Evolutionary conservation across 2,797 vertebrate genomes (phyloP), one percentile per base, ranked within the genome.

Genomic region (Malacoraja senta): DNA sequence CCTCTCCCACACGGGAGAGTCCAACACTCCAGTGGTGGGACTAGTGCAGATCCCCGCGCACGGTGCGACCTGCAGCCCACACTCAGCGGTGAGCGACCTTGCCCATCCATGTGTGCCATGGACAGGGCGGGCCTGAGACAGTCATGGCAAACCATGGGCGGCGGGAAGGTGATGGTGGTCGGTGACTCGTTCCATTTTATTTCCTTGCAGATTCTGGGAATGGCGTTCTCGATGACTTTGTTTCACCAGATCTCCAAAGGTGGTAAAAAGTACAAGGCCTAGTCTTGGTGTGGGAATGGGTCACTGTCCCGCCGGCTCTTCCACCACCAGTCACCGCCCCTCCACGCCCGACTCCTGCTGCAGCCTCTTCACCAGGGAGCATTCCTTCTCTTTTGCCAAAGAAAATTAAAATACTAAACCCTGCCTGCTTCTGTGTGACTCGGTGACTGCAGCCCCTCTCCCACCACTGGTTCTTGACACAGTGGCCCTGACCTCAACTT

Each of bases 161-260:
- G 4, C 24, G 0, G 80, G 32, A 88, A 88, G 1, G 7, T 32
- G 0, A 88, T 65, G 53, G 84, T n/a, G 7, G 53, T 2, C 38
- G 32, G 35, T 71, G 61, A 71, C 86, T 32, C 32, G 88, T 91
- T 94, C 29, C 84, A 2, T 94, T 86, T 83, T 93, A 93, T 93
- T 61, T 96, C 92, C 95, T 96, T 96, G 71, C 97, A 99, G 98
- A 98, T 99, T 94, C 97, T 99, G 94, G 98, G 98, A 94, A 99
- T 99, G 98, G 98, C 98, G 79, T 99, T 99, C 95, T 99, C 98
- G 96, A 99, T 99, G 98, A 99, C 98, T 10, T 97, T 99, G 91
- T 99, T 99, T 96, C 98, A 99, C 95, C 98, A 99, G 95, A 99
- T 99, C 96, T 98, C 98, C 96, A 97, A 98, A 96, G 98, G 98